Evolutionary conservation across 2,888 invertebrate species (phyloP), one percentile per base, ranked within the genome.

Genomic region (Hydropsyche betteni): DNA sequence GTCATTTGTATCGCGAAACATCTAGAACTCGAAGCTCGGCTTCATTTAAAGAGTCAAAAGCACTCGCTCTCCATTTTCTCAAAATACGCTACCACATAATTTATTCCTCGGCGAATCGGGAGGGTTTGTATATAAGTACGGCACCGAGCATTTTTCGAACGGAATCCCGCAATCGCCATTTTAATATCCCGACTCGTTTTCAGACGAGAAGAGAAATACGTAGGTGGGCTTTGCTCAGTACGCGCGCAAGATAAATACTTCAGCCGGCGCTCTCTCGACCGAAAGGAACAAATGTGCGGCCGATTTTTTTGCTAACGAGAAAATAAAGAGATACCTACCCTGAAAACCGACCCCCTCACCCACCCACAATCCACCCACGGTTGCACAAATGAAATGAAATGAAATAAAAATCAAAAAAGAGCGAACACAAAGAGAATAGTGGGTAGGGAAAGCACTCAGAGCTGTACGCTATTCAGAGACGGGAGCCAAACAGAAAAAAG

Each of bases 401-500:
- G 52, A 73, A 76, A 68, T 69, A 68, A 73, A 76, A 73, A 73
- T 44, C 52, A 72, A 76, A 55, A 55, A 72, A 70, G 44, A 51
- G 34, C 64, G 74, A 64, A 51, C n/a, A 55, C n/a, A 44, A 34
- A 51, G 69, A 14, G 44, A 10, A 44, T 5, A 7, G 10, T 10
- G 36, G 64, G 64, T 24, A 64, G 64, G 36, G 34, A 36, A 64
- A 64, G 36, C 64, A 64, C 64, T 64, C 64, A 64, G 64, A 64
- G 64, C 33, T 12, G 33, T 24, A 36, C n/a, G 34, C 64, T 51
- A 76, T 76, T 76, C 76, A 74, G 68, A 55, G 53, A 64, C 64
- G 74, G 64, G 74, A 76, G 72, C 75, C 76, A 76, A 76, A 76
- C 76, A 76, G 76, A 74, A 76, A 76, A 72, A 76, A 76, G 76